Evolutionary conservation across 2,888 invertebrate species (phyloP), one percentile per base, ranked within the genome.

Genomic region (Oxyteleia sp.): DNA sequence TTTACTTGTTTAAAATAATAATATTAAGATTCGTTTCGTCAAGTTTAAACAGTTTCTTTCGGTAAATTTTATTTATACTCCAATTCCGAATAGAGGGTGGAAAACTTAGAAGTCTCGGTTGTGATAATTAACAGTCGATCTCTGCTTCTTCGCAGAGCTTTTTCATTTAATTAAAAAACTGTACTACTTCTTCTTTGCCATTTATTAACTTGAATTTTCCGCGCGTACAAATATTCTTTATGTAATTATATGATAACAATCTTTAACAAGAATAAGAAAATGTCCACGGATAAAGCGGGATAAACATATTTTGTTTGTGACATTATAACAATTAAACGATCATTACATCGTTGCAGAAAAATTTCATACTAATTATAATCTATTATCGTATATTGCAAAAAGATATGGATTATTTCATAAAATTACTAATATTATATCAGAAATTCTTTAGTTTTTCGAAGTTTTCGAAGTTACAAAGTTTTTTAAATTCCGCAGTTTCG

Each of bases 21-120:
- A 29, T 61, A 16, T 61, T 61, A 61, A 61, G 61, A 45, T 61
- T 61, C 61, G 45, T 61, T 61, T 29, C 45, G 29, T 41, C 29
- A 45, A 43, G 61, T 45, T 45, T 61, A 45, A 45, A 61, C 29
- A 61, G 61, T 45, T 45, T 29, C 45, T 29, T 61, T 45, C 45
- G 45, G 61, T 29, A 26, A 45, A 61, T 61, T 61, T 32, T 32
- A 32, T 32, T 32, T 32, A 32, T 32, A 32, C 32, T 32, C 32
- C 38, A 57, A 38, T 57, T 57, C 55, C 20, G 38, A 35, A 57
- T 35, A 38, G 55, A 35, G 35, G n/a, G 38, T 20, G 11, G 7
- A 35, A 57, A 57, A 57, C 55, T 57, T 55, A 35, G 26, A 18
- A 55, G 35, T 55, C 55, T 55, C n/a, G 55, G 32, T 55, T 55